Base-by-base conservation (phyloP, 2,797 vertebrate species). In the Anableps anableps region DNA sequence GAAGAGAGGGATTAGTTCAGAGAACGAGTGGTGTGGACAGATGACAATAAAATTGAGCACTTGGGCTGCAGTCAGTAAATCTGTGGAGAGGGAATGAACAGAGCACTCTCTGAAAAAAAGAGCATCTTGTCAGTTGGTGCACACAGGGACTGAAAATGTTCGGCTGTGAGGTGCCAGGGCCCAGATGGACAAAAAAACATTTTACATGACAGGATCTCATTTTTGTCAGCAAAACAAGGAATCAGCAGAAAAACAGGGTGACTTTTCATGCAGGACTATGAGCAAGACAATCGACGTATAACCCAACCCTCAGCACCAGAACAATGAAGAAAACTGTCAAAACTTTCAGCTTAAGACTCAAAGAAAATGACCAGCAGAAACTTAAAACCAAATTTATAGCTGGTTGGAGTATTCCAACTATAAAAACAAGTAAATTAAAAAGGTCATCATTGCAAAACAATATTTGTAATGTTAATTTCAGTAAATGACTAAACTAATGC, bases 11-110 rank as follows among this genome's bases (percentile, higher is more conserved):
- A 70, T 70, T 70, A 70, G 41, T 70, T 70, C 38, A 70, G 38
- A 41, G 68, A 71, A 43, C 5, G 41, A 71, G 38, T 71, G 68
- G 41, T 71, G 68, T 71, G 68, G 68, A 71, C 68, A 45, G 68
- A 71, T 71, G 68, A 71, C 68, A 71, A 71, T 71, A 71, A 71
- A 71, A 71, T 71, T 43, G 68, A 45, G 41, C 41, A 71, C 38
- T 71, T 71, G 45, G 68, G 68, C 68, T 71, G 38, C 41, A 71
- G 68, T 45, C 38, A n/a, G 68, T 43, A 71, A 71, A 71, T 71
- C 68, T 71, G 68, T n/a, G 41, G 41, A 8, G 68, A 45, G 38
- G 68, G 14, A 45, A 71, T n/a, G 41, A 71, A n/a, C 13, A 1
- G 13, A 43, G 41, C 68, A 45, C 41, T 45, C 38, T n/a, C 41